Conservation (phyloP, 2,113 vertebrate species). For the Phoxinus phoxinus region DNA sequence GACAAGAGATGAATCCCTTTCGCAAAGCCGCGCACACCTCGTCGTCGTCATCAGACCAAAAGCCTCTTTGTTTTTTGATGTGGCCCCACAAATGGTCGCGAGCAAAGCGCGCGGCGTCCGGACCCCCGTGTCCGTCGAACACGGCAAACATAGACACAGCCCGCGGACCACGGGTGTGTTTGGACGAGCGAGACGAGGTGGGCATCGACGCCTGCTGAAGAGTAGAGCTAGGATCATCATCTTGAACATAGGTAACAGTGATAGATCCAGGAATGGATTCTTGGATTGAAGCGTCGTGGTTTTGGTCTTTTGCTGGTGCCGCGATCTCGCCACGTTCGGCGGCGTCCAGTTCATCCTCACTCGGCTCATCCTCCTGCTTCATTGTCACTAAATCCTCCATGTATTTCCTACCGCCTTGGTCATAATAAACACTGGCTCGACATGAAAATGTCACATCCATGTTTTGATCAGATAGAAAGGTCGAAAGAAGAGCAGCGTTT, state of each 20-base stretch:
- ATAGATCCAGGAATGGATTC: constrained; percentile 35
- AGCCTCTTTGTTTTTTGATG: constrained; percentile 91
- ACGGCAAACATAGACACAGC: constrained; percentile 92
- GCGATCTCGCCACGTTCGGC: constrained; percentile 64
- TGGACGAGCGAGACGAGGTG: constrained; percentile 30
- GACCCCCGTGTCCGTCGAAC: constrained; percentile 95
- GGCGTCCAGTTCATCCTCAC: constrained; percentile 74
- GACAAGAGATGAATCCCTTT: constrained; percentile 94
- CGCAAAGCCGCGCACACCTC: constrained; percentile 91
- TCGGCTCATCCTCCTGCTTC: constrained; percentile 88
- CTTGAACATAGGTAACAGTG: background rate
- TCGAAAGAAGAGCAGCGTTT: constrained; percentile 20
- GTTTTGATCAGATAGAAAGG: constrained; percentile 53
- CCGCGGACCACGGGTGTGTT: constrained; percentile 41
- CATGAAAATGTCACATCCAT: constrained; percentile 86
- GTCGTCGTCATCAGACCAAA: constrained; percentile 86
- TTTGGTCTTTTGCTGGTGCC: constrained; percentile 23
- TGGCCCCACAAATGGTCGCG: constrained; percentile 90
- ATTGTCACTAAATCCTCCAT: constrained; percentile 97
- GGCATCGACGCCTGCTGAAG: constrained; percentile 45
- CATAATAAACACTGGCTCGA: constrained; percentile 91
- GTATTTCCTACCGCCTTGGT: constrained; percentile 95
- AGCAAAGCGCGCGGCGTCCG: constrained; percentile 93
- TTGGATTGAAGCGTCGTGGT: constrained; percentile 36
- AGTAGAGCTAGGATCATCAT: background rate